phyloP scores from a whole-genome alignment of 2,113 vertebrate genomes.

The Channa maculata region DNA sequence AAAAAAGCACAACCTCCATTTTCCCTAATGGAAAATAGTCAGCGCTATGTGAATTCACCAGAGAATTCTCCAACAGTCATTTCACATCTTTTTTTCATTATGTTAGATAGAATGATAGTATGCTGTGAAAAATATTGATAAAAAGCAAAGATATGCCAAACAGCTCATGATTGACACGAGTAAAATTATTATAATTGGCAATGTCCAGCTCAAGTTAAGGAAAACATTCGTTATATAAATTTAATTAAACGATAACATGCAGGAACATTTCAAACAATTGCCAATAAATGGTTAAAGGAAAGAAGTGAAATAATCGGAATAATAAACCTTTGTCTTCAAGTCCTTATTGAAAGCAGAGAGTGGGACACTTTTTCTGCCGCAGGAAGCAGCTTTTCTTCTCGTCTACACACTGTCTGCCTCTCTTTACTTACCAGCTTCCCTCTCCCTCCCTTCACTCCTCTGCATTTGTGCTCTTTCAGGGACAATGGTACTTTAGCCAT shows the following conservation, averaged over 20 bases:
- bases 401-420: conserved; percentile 37
- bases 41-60: conserved; percentile 44
- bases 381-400: conserved; percentile 66
- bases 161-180: conserved; percentile 4
- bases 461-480: conserved; percentile 37
- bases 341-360: conserved; percentile 51
- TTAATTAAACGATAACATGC: neutral
- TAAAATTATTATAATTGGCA: neutral
- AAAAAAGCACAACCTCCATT: conserved; percentile 66
- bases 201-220: conserved; percentile 1
- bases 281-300: conserved; percentile 34
- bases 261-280: neutral
- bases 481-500: conserved; percentile 66
- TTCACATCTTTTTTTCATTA: conserved; percentile 12
- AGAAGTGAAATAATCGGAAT: conserved; percentile 31
- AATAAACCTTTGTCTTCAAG: conserved; percentile 50
- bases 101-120: conserved; percentile 5
- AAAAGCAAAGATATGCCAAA: conserved; percentile 34
- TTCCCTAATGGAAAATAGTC: conserved; percentile 61
- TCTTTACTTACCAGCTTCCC: conserved; percentile 41
- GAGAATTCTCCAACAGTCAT: conserved; percentile 26
- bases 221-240: neutral
- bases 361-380: conserved; percentile 52
- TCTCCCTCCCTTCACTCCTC: conserved; percentile 52
- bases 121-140: conserved; percentile 40